A percentile compares a stretch with the other conserved stretches of the same genome.
Evolutionary conservation across 1,140 invertebrate genomes (phyloP).

Genomic region (Gonatopus flavifemur): DNA sequence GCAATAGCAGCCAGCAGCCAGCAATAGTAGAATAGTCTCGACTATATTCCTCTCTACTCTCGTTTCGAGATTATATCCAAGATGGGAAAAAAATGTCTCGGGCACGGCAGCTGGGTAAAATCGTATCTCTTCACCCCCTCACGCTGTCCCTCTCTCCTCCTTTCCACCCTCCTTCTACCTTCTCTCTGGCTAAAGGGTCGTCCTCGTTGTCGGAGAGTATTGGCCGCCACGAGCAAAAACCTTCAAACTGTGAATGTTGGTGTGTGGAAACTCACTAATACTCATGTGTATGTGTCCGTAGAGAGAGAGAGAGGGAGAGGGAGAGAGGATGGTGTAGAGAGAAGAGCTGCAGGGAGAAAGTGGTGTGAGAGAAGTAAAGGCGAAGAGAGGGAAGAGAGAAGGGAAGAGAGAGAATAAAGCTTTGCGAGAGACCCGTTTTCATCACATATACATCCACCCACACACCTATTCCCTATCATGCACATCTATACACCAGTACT

Average conservation of each 20-base stretch:
- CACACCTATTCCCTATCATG: too few relatives aligned
- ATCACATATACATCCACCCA: too few relatives aligned
- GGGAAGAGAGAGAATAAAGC: slow-evolving; percentile 26
- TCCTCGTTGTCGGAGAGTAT: slow-evolving; percentile 33
- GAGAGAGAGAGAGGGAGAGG: slow-evolving; percentile 23
- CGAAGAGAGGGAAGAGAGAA: slow-evolving; percentile 13
- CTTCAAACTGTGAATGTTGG: slow-evolving; percentile 23
- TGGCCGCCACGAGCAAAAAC: slow-evolving; percentile 39
- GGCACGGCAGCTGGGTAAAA: slow-evolving; percentile 40
- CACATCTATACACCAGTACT: too few relatives aligned
- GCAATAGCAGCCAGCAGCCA: too few relatives aligned
- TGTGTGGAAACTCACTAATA: not conserved
- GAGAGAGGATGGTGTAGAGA: slow-evolving; percentile 9
- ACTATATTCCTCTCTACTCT: too few relatives aligned
- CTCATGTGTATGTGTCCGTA: slow-evolving; percentile 12
- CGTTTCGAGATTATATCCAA: slow-evolving; percentile 38
- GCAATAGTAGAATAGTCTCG: too few relatives aligned
- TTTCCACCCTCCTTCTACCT: not conserved
- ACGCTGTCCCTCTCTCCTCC: not conserved
- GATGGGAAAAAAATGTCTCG: slow-evolving; percentile 39
- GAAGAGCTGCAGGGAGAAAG: slow-evolving; percentile 7
- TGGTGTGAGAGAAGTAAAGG: slow-evolving; percentile 7
- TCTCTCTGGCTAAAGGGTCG: slow-evolving; percentile 25
- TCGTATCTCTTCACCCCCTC: slow-evolving; percentile 26
- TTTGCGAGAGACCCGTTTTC: slow-evolving; percentile 33